Evolutionary conservation across 2,888 invertebrate species (phyloP).

Genomic region (Thymelicus lineola): DNA sequence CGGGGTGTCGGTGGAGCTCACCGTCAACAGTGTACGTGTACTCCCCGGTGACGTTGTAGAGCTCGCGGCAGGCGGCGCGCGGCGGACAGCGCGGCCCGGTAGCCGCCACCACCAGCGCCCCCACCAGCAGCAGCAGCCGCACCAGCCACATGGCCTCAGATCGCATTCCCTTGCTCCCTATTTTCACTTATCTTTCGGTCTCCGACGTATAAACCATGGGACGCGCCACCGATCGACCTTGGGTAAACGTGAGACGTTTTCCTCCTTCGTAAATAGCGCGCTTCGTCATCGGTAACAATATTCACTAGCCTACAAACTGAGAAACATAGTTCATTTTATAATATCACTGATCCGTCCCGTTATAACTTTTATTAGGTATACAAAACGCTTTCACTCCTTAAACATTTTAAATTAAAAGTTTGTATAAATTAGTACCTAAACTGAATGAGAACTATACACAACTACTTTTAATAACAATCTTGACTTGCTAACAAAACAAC

Average conservation of each 20-base stretch:
- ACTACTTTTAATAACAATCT: too few relatives aligned
- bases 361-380: too few relatives aligned
- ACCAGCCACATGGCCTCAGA: not conserved
- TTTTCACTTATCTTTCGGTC: not conserved
- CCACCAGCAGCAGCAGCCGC: not conserved
- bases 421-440: too few relatives aligned
- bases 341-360: too few relatives aligned
- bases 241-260: conserved; percentile 17
- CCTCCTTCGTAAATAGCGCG: conserved; percentile 21
- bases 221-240: conserved; percentile 8
- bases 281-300: conserved; percentile 15
- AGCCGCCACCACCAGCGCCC: not conserved
- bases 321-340: too few relatives aligned
- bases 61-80: conserved; percentile 39
- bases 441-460: too few relatives aligned
- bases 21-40: conserved; percentile 36
- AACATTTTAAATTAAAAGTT: too few relatives aligned
- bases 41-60: conserved; percentile 37
- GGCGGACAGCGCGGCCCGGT: conserved; percentile 40
- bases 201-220: not conserved
- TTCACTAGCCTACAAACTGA: too few relatives aligned
- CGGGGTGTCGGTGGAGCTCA: not conserved
- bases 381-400: too few relatives aligned
- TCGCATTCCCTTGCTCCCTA: conserved; percentile 17
- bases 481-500: too few relatives aligned